Base-by-base conservation (phyloP, 2,113 vertebrate genomes). In the Dipodomys merriami region DNA sequence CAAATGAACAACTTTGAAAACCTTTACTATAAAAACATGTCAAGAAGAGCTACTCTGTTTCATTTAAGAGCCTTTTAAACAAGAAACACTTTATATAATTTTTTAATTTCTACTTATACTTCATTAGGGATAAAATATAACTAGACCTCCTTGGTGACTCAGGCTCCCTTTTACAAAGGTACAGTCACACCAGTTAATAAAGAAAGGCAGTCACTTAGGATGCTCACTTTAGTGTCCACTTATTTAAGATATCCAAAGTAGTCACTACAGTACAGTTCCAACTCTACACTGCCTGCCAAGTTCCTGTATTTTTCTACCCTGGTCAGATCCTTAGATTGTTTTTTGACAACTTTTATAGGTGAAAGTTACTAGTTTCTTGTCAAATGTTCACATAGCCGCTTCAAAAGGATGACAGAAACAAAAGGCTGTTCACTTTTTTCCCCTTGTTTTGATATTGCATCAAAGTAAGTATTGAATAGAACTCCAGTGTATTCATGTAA, bases 321-420 rank as follows among this genome's bases (percentile, higher is more conserved):
- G 25, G 18, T 74, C 71, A 84, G 4, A 39, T 83, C 44, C 20
- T 64, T 23, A 81, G 33, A 69, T 92, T 94, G 35, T 90, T 72
- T 95, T 11, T 23, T 88, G 46, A 65, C 44, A 92, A 85, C 46
- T 90, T 90, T 39, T 35, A 76, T 73, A 90, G 76, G 72, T 67
- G 76, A 87, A 35, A 94, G 16, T 73, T 74, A 82, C 20, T 72
- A 69, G 49, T 39, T 92, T 91, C 80, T 91, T 94, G 69, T 76
- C 30, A 83, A 60, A 80, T 86, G 82, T 87, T 87, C 83, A 83
- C 65, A 68, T 57, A 93, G 39, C 68, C 91, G 71, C 71, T 78
- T 83, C 5, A 76, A 46, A 88, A 88, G 39, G 81, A 88, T 76
- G 19, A 93, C 94, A 67, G 78, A 83, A 68, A 44, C 11, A 53